phyloP scores from a whole-genome alignment of 2,797 vertebrate genomes.

The Coluber constrictor region DNA sequence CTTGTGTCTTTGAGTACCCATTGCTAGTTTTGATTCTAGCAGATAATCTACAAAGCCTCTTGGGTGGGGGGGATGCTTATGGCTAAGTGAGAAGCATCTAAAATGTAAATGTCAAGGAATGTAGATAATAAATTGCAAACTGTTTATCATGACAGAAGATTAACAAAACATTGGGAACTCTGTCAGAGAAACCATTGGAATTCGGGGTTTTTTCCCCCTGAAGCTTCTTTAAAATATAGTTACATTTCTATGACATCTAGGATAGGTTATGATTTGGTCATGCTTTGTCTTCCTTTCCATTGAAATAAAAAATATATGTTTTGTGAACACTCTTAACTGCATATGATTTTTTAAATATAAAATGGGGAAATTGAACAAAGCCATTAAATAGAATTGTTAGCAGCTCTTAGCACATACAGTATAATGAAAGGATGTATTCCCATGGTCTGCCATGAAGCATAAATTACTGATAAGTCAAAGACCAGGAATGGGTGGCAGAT shows the following conservation, averaged over 20 bases:
- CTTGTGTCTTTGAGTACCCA: conserved; percentile 35
- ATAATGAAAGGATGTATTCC: background rate
- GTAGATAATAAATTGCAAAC: conserved; percentile 41
- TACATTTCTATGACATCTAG: background rate
- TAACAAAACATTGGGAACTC: conserved; percentile 13
- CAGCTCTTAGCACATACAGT: background rate
- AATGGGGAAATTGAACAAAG: background rate
- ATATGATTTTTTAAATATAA: background rate
- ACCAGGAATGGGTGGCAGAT: background rate
- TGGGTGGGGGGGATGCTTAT: conserved; percentile 33
- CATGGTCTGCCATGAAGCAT: background rate
- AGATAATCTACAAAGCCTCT: conserved; percentile 34
- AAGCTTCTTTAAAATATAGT: conserved; percentile 21
- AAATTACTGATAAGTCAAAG: background rate
- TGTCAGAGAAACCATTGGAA: conserved; percentile 20
- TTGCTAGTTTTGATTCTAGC: conserved; percentile 42
- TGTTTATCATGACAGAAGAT: conserved; percentile 33
- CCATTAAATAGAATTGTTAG: background rate
- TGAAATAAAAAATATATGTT: background rate
- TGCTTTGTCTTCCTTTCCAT: background rate
- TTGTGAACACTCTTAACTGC: background rate
- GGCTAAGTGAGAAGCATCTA: conserved; percentile 52
- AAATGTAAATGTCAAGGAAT: conserved; percentile 37
- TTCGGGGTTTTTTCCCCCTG: background rate
- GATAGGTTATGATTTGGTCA: background rate